Conservation (phyloP, 53 echinoderm and acorn worm species). For the Crossaster papposus region DNA sequence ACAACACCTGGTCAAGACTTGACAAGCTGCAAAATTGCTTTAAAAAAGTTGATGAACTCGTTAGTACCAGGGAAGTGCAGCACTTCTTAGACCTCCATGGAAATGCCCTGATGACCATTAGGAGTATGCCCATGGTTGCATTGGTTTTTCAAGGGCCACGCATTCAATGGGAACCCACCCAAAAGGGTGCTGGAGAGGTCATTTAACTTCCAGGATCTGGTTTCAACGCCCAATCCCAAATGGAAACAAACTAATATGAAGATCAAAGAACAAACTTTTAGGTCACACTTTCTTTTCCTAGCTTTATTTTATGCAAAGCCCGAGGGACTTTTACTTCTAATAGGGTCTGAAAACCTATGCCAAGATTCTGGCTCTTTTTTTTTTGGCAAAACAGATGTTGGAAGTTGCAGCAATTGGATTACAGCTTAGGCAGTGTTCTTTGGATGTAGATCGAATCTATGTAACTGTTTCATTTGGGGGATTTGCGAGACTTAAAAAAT, state of each 20-base stretch:
- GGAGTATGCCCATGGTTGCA: conserved; percentile 27
- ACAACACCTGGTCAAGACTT: conserved; percentile 34
- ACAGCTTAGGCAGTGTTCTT: conserved; percentile 14
- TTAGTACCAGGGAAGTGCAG: conserved; percentile 2
- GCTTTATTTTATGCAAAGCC: not conserved
- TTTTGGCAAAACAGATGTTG: not conserved
- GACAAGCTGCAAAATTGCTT: conserved; percentile 19
- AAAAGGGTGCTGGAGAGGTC: conserved; percentile 39
- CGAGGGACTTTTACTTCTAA: not conserved
- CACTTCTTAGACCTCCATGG: not conserved
- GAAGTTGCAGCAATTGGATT: not conserved
- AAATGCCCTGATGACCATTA: not conserved
- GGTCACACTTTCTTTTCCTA: not conserved
- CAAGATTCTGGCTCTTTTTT: not conserved
- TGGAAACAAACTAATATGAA: conserved; percentile 43
- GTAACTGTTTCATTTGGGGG: conserved; percentile 49
- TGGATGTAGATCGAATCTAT: conserved; percentile 36
- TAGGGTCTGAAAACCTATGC: conserved; percentile 34
- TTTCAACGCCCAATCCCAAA: conserved; percentile 34
- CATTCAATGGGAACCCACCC: conserved; percentile 17
- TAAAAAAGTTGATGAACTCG: conserved; percentile 40
- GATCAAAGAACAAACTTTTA: conserved; percentile 33
- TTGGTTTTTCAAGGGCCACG: conserved; percentile 30
- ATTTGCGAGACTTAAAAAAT: not conserved
- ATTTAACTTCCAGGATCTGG: conserved; percentile 30